These are phyloP conservation scores for Cephus runcator DNA, from an alignment of 2,888 invertebrate genomes.

Conservation along the genomic window DNA sequence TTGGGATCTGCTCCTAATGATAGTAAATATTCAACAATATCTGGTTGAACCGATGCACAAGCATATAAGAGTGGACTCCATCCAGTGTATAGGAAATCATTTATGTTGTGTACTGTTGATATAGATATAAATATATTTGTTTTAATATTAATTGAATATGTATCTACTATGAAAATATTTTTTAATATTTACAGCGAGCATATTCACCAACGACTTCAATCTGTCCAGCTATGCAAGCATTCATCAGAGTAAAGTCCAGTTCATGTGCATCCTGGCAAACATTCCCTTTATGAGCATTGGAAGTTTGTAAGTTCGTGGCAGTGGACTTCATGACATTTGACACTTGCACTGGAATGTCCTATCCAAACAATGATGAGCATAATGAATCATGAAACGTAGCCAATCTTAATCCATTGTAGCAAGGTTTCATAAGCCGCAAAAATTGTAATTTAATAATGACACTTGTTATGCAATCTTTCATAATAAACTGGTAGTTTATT, in stretches of 20 bases:
- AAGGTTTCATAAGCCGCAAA: not conserved
- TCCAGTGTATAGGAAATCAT: constrained; percentile 67
- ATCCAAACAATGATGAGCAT: not conserved
- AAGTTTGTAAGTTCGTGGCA: too few relatives aligned
- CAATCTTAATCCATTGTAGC: not conserved
- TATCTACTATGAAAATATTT: not conserved
- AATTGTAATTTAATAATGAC: not conserved
- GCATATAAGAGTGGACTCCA: constrained; percentile 74
- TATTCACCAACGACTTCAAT: constrained; percentile 41
- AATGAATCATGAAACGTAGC: not conserved
- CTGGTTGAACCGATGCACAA: constrained; percentile 69
- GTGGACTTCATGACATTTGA: too few relatives aligned
- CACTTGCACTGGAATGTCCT: too few relatives aligned
- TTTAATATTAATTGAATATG: not conserved
- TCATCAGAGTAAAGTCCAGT: constrained; percentile 34
- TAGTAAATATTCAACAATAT: constrained; percentile 68
- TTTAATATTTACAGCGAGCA: constrained; percentile 39
- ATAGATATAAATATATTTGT: not conserved
- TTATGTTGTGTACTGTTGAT: constrained; percentile 53
- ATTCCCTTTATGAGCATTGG: too few relatives aligned
- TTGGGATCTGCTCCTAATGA: constrained; percentile 72
- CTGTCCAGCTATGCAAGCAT: constrained; percentile 49
- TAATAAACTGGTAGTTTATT: too few relatives aligned
- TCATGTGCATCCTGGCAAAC: constrained; percentile 22
- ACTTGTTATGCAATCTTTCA: too few relatives aligned